These are phyloP conservation scores for Hirtodrosophila duncani DNA, from an alignment of 2,888 invertebrate species.

Conservation along the genomic window DNA sequence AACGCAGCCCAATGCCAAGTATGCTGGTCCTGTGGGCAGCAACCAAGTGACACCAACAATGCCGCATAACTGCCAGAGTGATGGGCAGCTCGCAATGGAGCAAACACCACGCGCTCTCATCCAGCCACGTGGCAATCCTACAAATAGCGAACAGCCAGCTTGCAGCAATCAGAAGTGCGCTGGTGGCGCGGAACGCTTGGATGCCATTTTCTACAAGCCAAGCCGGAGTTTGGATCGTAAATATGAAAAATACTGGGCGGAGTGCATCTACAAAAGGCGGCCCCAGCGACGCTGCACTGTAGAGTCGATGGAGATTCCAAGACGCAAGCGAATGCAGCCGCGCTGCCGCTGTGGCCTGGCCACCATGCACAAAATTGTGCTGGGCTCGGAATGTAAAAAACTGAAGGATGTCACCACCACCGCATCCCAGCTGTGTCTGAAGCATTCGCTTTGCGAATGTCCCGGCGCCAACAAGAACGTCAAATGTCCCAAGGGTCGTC, in stretches of 20 bases:
- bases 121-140: constrained; percentile 4
- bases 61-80: too few relatives aligned
- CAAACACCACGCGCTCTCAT: too few relatives aligned
- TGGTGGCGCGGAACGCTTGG: constrained; percentile 6
- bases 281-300: not conserved
- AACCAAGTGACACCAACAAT: too few relatives aligned
- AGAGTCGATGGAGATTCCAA: not conserved
- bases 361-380: not conserved
- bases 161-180: constrained; percentile 8
- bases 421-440: not conserved
- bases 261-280: constrained; percentile 5
- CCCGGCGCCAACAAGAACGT: fast-evolving
- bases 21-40: too few relatives aligned
- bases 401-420: not conserved
- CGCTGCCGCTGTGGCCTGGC: not conserved
- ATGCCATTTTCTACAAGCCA: constrained; percentile 25
- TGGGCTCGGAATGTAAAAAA: not conserved
- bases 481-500: not conserved
- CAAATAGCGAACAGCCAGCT: constrained; percentile 3
- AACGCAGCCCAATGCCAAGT: too few relatives aligned
- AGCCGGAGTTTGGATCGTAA: constrained; percentile 28
- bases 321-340: constrained; percentile 3
- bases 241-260: constrained; percentile 28
- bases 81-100: too few relatives aligned
- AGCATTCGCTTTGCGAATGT: not conserved